phyloP scores from a whole-genome alignment of 2,797 vertebrate genomes.

The Onychomys leucogaster region DNA sequence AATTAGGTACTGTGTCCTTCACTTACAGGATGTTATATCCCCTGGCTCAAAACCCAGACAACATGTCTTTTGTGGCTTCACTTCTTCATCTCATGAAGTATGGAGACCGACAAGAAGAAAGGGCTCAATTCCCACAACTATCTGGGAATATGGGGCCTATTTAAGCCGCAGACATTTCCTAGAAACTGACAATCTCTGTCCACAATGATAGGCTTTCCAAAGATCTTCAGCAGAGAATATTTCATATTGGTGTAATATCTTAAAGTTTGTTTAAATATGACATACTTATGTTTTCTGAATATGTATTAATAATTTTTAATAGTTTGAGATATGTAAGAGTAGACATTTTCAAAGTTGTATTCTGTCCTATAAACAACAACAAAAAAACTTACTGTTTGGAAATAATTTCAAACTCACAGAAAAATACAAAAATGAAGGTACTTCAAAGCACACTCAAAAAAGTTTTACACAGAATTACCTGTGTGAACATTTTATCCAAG shows the following conservation, averaged over 20 bases:
- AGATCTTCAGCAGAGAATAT: not conserved
- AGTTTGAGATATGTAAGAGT: not conserved
- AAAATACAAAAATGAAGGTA: not conserved
- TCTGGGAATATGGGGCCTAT: not conserved
- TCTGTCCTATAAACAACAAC: not conserved
- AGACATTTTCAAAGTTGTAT: not conserved
- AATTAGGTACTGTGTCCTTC: not conserved
- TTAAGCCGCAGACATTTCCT: not conserved
- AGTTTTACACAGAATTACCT: not conserved
- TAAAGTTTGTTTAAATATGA: conserved; percentile 22
- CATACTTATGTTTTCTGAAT: not conserved
- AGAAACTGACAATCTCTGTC: not conserved
- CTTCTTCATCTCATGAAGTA: not conserved
- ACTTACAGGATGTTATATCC: not conserved
- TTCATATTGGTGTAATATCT: not conserved
- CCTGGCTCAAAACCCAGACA: conserved; percentile 8
- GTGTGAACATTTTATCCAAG: not conserved
- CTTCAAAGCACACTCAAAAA: not conserved
- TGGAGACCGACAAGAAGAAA: not conserved
- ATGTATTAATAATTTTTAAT: conserved; percentile 8
- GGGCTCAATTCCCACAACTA: not conserved
- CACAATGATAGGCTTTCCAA: not conserved
- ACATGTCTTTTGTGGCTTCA: not conserved
- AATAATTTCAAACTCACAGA: conserved; percentile 32
- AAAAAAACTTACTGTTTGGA: not conserved